Percentiles rank a stretch among this genome's conserved stretches.
Evolutionary conservation across 1,140 invertebrate species (phyloP).

Genomic region (Magallana gigas): DNA sequence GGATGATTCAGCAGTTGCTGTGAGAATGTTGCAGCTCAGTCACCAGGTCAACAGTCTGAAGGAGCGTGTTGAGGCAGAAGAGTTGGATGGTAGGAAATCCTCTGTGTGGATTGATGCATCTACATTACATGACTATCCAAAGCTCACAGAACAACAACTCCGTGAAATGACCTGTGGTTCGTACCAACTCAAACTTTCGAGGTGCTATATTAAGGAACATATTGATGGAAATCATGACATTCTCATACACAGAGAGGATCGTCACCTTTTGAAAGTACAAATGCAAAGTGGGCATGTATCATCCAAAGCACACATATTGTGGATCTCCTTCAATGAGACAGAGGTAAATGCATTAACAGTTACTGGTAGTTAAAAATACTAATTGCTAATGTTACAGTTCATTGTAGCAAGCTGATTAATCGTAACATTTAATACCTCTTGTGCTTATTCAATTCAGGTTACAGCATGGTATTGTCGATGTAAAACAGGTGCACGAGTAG

Average conservation of each 20-base stretch:
- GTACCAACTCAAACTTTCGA: conserved; percentile 27
- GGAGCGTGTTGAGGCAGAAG: conserved; percentile 29
- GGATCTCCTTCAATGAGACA: conserved; percentile 32
- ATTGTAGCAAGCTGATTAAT: too few relatives aligned
- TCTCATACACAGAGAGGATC: conserved; percentile 24
- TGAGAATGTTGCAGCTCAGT: conserved; percentile 35
- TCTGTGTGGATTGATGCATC: conserved; percentile 16
- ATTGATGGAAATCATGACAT: conserved; percentile 39
- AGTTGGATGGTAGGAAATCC: conserved; percentile 22
- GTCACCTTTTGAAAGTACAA: conserved; percentile 13
- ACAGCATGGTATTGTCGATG: conserved; percentile 26
- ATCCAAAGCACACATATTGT: conserved; percentile 11
- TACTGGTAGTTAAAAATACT: too few relatives aligned
- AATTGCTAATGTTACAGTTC: too few relatives aligned
- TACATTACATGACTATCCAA: conserved; percentile 5
- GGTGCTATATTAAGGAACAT: conserved; percentile 47
- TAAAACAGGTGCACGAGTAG: conserved; percentile 28
- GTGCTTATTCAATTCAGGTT: too few relatives aligned
- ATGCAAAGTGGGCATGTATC: conserved; percentile 38
- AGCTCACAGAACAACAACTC: conserved; percentile 33
- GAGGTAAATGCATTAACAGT: neutral
- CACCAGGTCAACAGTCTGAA: conserved; percentile 34
- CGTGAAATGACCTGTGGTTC: conserved; percentile 2
- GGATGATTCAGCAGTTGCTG: conserved; percentile 12
- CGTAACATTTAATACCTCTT: too few relatives aligned